phyloP scores from a whole-genome alignment of 2,888 invertebrate genomes.

The Tupiocoris notatus region DNA sequence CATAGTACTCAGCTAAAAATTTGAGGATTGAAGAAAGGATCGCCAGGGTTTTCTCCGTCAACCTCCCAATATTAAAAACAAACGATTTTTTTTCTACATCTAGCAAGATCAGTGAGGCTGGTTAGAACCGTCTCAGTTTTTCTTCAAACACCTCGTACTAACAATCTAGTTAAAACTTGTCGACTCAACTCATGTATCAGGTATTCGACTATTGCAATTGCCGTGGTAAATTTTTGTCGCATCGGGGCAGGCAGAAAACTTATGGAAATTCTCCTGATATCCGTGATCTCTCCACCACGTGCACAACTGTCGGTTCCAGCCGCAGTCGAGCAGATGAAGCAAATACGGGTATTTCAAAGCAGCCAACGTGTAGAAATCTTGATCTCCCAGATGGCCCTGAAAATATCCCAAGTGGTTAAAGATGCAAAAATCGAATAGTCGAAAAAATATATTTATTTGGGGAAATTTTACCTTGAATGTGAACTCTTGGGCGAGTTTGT shows the following conservation, averaged over 20 bases:
- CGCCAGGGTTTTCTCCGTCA: too few species aligned
- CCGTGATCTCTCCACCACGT: constrained; percentile 78
- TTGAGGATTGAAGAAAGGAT: too few species aligned
- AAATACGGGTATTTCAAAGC: constrained; percentile 68
- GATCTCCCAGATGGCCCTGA: constrained; percentile 74
- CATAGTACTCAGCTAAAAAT: too few species aligned
- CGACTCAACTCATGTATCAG: constrained; percentile 51
- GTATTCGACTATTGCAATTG: constrained; percentile 72
- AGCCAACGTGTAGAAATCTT: constrained; percentile 60
- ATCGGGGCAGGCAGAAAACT: constrained; percentile 66
- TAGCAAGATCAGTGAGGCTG: too few species aligned
- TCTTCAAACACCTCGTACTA: too few species aligned
- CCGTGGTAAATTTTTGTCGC: constrained; percentile 69
- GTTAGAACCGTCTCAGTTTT: too few species aligned
- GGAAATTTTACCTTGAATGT: constrained; percentile 58
- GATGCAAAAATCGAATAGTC: too few species aligned
- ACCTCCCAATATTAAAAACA: too few species aligned
- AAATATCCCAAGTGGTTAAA: too few species aligned
- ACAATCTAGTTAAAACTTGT: constrained; percentile 49
- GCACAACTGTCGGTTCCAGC: constrained; percentile 79
- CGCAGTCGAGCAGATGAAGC: constrained; percentile 71
- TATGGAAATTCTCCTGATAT: constrained; percentile 68
- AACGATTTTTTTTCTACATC: too few species aligned
- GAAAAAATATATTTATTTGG: too few species aligned
- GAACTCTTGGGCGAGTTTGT: constrained; percentile 62